Evolutionary conservation across 2,113 vertebrate genomes (phyloP).

Genomic region (Gnathonemus longibarbis): DNA sequence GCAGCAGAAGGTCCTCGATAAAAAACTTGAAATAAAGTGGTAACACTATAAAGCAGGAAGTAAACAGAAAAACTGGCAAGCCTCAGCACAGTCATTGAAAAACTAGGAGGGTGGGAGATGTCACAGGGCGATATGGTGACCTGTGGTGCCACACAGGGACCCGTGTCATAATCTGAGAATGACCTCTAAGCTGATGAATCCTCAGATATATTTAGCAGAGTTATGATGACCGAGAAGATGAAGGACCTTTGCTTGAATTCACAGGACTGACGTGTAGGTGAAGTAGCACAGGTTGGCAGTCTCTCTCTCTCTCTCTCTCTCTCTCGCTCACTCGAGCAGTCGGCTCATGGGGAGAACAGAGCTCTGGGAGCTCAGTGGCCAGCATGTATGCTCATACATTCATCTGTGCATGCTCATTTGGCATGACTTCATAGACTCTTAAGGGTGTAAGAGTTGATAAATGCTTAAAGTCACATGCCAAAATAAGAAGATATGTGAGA

Average conservation of each 20-base stretch:
- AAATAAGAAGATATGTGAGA: background rate
- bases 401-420: background rate
- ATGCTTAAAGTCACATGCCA: background rate
- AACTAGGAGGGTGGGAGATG: background rate
- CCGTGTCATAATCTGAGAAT: background rate
- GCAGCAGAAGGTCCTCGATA: background rate
- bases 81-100: background rate
- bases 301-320: background rate
- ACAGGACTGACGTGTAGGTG: background rate
- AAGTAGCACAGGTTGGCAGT: background rate
- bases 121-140: background rate
- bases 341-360: background rate
- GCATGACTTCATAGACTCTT: background rate
- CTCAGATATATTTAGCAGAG: background rate
- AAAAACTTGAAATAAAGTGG: background rate
- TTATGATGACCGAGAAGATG: background rate
- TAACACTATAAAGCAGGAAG: slow-evolving; percentile 4
- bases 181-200: background rate
- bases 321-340: background rate
- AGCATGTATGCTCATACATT: background rate
- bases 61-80: background rate
- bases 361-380: background rate
- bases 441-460: background rate
- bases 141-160: background rate
- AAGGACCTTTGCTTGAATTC: background rate